Conservation (phyloP, 2,888 invertebrate species). For the Omphaloscelis lunosa region DNA sequence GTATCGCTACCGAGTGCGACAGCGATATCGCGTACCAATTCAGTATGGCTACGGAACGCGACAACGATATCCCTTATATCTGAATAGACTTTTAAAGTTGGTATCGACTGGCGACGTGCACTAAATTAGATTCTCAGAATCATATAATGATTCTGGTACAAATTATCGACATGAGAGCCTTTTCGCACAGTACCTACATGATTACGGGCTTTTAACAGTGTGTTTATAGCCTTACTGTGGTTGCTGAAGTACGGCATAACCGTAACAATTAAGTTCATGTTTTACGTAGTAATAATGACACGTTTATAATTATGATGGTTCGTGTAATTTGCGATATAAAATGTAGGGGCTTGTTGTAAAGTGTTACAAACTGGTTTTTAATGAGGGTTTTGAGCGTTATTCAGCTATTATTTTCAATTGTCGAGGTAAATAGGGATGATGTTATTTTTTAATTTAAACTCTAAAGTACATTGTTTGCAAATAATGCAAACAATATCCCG, state of each 20-base stretch:
- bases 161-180: conserved; percentile 28
- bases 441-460: no score
- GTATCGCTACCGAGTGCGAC: no score
- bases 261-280: conserved; percentile 60
- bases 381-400: not conserved
- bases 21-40: no score
- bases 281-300: conserved; percentile 59
- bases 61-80: no score
- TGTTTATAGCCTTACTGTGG: conserved; percentile 64
- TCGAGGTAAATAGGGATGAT: no score
- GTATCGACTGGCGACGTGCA: not conserved
- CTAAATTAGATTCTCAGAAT: not conserved
- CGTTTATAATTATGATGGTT: conserved; percentile 57
- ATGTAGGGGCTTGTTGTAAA: conserved; percentile 12
- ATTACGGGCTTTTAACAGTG: conserved; percentile 62
- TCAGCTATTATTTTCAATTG: not conserved
- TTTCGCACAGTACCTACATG: conserved; percentile 52
- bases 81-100: not conserved
- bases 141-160: not conserved
- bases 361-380: conserved; percentile 5
- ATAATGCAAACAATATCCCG: no score
- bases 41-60: no score
- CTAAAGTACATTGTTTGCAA: no score
- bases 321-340: conserved; percentile 46
- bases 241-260: conserved; percentile 59